These are phyloP conservation scores for Clostera curtula DNA, from an alignment of 2,888 invertebrate species.

Conservation along the genomic window DNA sequence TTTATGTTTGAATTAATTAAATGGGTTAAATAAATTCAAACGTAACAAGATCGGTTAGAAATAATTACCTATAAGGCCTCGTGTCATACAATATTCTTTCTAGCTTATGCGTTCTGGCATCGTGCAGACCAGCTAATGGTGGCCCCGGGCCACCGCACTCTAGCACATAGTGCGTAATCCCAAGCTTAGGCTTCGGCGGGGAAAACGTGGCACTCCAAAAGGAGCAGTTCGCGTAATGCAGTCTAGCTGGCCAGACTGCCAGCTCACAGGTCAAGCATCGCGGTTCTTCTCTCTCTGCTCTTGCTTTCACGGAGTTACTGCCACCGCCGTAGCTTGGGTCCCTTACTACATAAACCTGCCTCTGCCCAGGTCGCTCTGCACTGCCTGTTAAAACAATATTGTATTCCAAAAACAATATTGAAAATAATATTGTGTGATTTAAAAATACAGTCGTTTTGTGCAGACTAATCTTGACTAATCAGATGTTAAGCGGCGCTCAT, in stretches of 20 bases:
- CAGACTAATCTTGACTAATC: no score
- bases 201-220: slow-evolving; percentile 88
- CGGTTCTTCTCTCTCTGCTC: slow-evolving; percentile 79
- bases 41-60: not conserved
- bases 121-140: slow-evolving; percentile 87
- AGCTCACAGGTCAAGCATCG: slow-evolving; percentile 92
- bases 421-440: no score
- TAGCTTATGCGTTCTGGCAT: slow-evolving; percentile 83
- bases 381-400: slow-evolving; percentile 73
- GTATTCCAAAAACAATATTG: slow-evolving; percentile 14
- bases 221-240: slow-evolving; percentile 89
- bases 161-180: slow-evolving; percentile 82
- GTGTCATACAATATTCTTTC: slow-evolving; percentile 86
- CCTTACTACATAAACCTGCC: slow-evolving; percentile 90
- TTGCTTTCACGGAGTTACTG: slow-evolving; percentile 61
- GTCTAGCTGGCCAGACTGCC: slow-evolving; percentile 85
- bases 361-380: slow-evolving; percentile 89
- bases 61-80: slow-evolving; percentile 74
- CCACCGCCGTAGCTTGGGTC: slow-evolving; percentile 81
- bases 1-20: no score
- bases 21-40: no score
- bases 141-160: slow-evolving; percentile 95
- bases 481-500: no score
- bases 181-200: slow-evolving; percentile 59
- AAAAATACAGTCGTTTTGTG: no score